phyloP scores from a whole-genome alignment of 2,888 invertebrate genomes.

The Dusona sp. region DNA sequence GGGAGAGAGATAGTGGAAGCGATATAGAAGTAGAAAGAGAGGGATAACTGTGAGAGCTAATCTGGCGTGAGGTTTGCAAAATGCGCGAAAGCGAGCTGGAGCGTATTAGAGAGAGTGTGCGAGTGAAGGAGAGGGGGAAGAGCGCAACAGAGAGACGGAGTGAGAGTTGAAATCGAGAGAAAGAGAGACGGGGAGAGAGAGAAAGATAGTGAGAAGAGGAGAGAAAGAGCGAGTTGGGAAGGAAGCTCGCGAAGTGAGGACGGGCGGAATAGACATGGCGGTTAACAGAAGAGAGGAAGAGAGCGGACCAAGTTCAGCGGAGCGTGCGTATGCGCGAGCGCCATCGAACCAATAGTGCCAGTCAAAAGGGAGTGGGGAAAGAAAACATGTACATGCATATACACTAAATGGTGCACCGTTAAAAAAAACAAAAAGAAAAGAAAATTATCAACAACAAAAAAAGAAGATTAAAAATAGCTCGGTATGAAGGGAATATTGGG shows the following conservation, averaged over 20 bases:
- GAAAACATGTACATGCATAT: neutral
- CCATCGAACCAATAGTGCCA: conserved; percentile 38
- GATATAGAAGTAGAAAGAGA: conserved; percentile 45
- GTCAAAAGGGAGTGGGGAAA: neutral
- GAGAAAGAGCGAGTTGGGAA: conserved; percentile 36
- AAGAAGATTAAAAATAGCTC: neutral
- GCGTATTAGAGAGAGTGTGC: conserved; percentile 45
- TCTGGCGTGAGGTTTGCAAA: conserved; percentile 61
- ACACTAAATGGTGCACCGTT: neutral
- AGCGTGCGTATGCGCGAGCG: conserved; percentile 62
- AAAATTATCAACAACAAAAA: neutral
- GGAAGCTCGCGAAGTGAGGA: conserved; percentile 28
- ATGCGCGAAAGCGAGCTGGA: conserved; percentile 39
- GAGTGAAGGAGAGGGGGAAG: conserved; percentile 42
- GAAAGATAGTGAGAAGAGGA: conserved; percentile 22
- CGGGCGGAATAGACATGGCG: conserved; percentile 38
- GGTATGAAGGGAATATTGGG: neutral
- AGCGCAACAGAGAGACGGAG: neutral
- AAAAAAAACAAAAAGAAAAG: neutral
- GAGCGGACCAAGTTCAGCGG: conserved; percentile 40
- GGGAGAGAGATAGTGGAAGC: conserved; percentile 38
- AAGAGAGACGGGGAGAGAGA: conserved; percentile 10
- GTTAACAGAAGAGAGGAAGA: conserved; percentile 21
- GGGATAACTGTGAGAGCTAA: conserved; percentile 73
- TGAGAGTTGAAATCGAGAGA: neutral